Evolutionary conservation across 1,140 invertebrate genomes (phyloP).

Genomic region (Lasioglossum albipes): DNA sequence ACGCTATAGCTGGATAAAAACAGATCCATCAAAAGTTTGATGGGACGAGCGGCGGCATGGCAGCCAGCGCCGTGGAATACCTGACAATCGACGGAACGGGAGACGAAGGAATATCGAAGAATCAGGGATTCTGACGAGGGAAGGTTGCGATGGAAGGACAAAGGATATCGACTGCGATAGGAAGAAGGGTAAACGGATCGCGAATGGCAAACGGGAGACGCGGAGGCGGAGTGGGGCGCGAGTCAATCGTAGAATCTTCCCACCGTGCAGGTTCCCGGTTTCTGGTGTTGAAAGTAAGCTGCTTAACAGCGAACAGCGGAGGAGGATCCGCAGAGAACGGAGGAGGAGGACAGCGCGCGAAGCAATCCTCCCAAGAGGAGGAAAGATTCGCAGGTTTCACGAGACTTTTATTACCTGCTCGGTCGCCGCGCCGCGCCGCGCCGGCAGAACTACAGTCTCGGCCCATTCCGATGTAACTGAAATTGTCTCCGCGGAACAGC

Average conservation of each 20-base stretch:
- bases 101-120: not conserved
- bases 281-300: slow-evolving; percentile 57
- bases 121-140: slow-evolving; percentile 1
- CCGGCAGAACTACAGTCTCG: not conserved
- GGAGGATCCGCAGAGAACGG: not conserved
- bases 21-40: slow-evolving; percentile 61
- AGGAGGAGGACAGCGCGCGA: slow-evolving; percentile 3
- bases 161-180: not conserved
- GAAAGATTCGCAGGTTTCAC: slow-evolving; percentile 3
- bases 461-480: not conserved
- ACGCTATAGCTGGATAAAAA: slow-evolving; percentile 56
- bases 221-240: not conserved
- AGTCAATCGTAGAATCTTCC: slow-evolving; percentile 48
- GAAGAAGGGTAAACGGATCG: not conserved
- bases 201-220: not conserved
- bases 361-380: not conserved
- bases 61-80: slow-evolving; percentile 7
- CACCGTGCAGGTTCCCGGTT: slow-evolving; percentile 59
- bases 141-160: not conserved
- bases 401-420: slow-evolving; percentile 37
- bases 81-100: not conserved
- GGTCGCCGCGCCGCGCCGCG: too few relatives aligned
- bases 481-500: slow-evolving; percentile 1
- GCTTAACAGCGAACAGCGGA: slow-evolving; percentile 22
- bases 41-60: slow-evolving; percentile 46